Percentiles rank a stretch among this genome's conserved stretches.
Conservation (phyloP, 2,113 vertebrate genomes). For the Megaptera novaeangliae region DNA sequence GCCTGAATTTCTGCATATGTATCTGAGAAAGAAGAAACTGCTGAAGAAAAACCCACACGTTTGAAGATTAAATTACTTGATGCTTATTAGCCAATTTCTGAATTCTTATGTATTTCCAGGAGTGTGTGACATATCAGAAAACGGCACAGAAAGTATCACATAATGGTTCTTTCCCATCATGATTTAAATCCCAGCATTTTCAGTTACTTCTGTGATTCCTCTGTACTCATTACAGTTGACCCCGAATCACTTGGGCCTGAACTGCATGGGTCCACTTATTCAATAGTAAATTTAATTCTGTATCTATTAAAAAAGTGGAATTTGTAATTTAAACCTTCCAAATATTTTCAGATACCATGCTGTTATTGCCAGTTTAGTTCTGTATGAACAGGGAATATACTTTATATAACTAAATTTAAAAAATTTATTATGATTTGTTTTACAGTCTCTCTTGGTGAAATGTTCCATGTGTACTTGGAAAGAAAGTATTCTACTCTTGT, state of each 20-base stretch:
- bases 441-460: neutral
- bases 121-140: conserved; percentile 81
- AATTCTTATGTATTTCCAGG: conserved; percentile 72
- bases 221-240: neutral
- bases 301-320: neutral
- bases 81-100: conserved; percentile 59
- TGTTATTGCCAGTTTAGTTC: neutral
- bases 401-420: neutral
- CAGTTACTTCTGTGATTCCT: conserved; percentile 34
- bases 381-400: neutral
- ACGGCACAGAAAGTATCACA: conserved; percentile 71
- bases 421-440: neutral
- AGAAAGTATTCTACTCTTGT: neutral
- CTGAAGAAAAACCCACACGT: conserved; percentile 73
- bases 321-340: neutral
- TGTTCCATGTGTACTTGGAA: neutral
- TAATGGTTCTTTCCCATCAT: conserved; percentile 80
- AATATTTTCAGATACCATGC: neutral
- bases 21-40: conserved; percentile 71
- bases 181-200: conserved; percentile 81
- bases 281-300: too few relatives aligned
- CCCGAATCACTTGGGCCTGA: too few relatives aligned
- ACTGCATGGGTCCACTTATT: too few relatives aligned
- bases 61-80: conserved; percentile 81
- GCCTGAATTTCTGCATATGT: conserved; percentile 48